A percentile compares a stretch with the other conserved stretches of the same genome.
phyloP scores from a whole-genome alignment of 1,140 invertebrate species.

The Dendrolimus kikuchii region DNA sequence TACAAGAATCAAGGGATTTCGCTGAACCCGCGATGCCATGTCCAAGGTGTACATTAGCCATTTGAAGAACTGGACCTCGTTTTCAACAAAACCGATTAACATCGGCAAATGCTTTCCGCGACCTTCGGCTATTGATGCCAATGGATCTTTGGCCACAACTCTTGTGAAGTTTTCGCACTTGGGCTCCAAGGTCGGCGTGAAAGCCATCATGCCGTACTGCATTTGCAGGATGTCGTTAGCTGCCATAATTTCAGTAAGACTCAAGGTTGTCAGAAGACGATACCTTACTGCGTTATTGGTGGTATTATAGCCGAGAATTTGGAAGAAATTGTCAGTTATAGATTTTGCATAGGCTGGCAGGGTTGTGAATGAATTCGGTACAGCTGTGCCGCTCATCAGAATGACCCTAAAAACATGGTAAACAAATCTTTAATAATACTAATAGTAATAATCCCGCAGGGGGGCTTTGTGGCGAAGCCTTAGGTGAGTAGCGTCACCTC shows the following conservation, averaged over 20 bases:
- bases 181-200: constrained; percentile 42
- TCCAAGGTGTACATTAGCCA: constrained; percentile 31
- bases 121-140: constrained; percentile 26
- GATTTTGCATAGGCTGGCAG: constrained; percentile 32
- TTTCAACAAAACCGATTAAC: constrained; percentile 36
- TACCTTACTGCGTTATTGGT: constrained; percentile 32
- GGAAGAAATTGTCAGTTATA: constrained; percentile 26
- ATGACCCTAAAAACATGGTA: constrained; percentile 32
- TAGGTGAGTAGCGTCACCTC: no score
- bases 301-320: constrained; percentile 28
- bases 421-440: background rate
- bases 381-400: constrained; percentile 44
- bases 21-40: constrained; percentile 24
- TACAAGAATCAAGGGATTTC: constrained; percentile 13
- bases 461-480: no score
- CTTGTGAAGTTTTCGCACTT: constrained; percentile 24
- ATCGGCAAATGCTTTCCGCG: constrained; percentile 36
- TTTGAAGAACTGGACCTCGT: constrained; percentile 38
- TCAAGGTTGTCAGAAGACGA: constrained; percentile 25
- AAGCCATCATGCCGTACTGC: constrained; percentile 27
- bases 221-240: constrained; percentile 33
- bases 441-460: no score
- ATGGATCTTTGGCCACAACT: constrained; percentile 41
- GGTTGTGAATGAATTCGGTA: constrained; percentile 30
- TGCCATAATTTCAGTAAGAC: constrained; percentile 36